Evolutionary conservation across 2,888 invertebrate species (phyloP).

Genomic region (Drosophila multiciliata): DNA sequence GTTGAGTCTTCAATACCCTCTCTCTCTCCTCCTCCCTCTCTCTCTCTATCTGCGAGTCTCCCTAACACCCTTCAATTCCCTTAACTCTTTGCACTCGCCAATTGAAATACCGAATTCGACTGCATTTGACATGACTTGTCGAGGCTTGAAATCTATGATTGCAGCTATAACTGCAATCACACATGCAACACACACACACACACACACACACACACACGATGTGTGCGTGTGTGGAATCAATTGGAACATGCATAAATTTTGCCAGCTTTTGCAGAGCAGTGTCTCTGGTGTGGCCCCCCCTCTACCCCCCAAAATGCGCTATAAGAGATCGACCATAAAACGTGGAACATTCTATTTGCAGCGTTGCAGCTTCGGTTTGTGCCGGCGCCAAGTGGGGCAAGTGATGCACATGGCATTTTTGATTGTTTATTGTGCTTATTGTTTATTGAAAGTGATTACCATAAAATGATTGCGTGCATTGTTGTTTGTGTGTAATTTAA

Average conservation of each 20-base stretch:
- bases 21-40: no score
- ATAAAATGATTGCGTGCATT: constrained; percentile 65
- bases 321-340: constrained; percentile 19
- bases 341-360: constrained; percentile 22
- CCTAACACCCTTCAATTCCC: constrained; percentile 11
- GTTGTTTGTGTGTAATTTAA: constrained; percentile 5
- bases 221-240: constrained; percentile 38
- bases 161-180: constrained; percentile 60
- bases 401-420: constrained; percentile 68
- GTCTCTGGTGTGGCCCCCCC: constrained; percentile 28
- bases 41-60: neutral
- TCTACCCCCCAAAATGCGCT: neutral
- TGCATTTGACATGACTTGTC: constrained; percentile 78
- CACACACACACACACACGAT: constrained; percentile 3
- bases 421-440: constrained; percentile 63
- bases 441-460: constrained; percentile 76
- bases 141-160: constrained; percentile 76
- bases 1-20: neutral
- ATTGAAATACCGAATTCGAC: constrained; percentile 65
- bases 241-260: constrained; percentile 71
- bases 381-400: constrained; percentile 15
- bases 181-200: constrained; percentile 9
- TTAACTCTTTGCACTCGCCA: constrained; percentile 56
- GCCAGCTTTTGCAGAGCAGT: constrained; percentile 31
- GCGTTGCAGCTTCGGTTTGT: constrained; percentile 16